Conservation (phyloP, 30 jellyfish, hydroid and myxozoan species). For the Hydractinia symbiolongicarpus region DNA sequence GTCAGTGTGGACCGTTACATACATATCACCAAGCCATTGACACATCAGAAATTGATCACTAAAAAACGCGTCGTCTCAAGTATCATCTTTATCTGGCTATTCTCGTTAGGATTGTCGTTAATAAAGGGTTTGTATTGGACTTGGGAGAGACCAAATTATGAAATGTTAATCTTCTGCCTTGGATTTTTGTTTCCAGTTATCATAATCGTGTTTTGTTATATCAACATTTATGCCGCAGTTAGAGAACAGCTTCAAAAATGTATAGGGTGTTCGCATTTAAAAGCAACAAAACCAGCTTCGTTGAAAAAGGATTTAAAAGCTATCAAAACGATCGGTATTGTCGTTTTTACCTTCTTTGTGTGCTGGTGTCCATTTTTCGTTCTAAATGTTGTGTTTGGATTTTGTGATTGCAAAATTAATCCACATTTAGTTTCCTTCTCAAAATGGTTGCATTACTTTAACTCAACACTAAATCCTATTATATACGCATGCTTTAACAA, state of each 20-base stretch:
- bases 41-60: slow-evolving; percentile 37
- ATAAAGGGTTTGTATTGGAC: slow-evolving; percentile 37
- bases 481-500: slow-evolving; percentile 52
- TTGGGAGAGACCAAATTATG: slow-evolving; percentile 46
- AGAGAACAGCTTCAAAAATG: slow-evolving; percentile 31
- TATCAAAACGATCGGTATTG: slow-evolving; percentile 33
- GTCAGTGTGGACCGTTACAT: slow-evolving; percentile 61
- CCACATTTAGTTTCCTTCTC: slow-evolving; percentile 32
- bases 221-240: slow-evolving; percentile 35
- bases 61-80: slow-evolving; percentile 28
- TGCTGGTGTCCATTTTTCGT: slow-evolving; percentile 77
- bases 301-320: slow-evolving; percentile 52
- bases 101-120: slow-evolving; percentile 33
- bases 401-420: slow-evolving; percentile 21
- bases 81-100: slow-evolving; percentile 38
- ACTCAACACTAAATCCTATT: slow-evolving; percentile 54
- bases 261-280: neutral
- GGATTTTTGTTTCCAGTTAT: slow-evolving; percentile 50
- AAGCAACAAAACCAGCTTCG: neutral
- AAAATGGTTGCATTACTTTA: slow-evolving; percentile 59
- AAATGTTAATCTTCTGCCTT: slow-evolving; percentile 36
- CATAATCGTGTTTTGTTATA: slow-evolving; percentile 39
- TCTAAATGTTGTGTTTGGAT: slow-evolving; percentile 42
- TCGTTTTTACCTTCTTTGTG: slow-evolving; percentile 35
- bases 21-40: slow-evolving; percentile 34